Base-by-base conservation (phyloP, 2,797 vertebrate species). In the Hydrocynus forskahlii region DNA sequence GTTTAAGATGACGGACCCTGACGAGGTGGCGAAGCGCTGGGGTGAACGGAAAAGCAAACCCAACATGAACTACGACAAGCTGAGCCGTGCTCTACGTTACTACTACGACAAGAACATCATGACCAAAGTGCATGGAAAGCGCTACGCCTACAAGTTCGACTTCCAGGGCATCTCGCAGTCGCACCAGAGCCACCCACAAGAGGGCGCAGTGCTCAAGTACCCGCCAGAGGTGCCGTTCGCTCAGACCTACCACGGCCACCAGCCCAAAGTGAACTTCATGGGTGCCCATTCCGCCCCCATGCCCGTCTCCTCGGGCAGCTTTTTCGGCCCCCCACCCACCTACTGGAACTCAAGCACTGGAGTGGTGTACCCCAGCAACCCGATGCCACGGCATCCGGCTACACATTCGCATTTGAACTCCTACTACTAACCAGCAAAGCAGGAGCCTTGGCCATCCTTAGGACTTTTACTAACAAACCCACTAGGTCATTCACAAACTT, bases 61-160 rank as follows among this genome's bases (percentile, higher is more conserved):
- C 87, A 96, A 97, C 88, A 96, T 97, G 96, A 97, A 97, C 94
- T 97, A 97, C 7, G 96, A 97, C 85, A 97, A 97, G 86, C 94
- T 97, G 80, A 97, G 96, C 87, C 95, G 96, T 0, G 96, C 96
- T 0, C 92, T 97, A 60, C 96, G 96, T 85, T 97, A 97, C 91
- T 97, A 97, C 88, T 97, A 97, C 0, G 96, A 97, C 89, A 97
- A 97, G 88, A 97, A 96, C 90, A 97, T 97, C 93, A 97, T 97
- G 96, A 97, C 96, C 91, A 97, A 97, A 77, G 96, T 97, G 79
- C 96, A 97, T 0, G 96, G 96, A 80, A 97, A 97, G 88, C 94
- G 96, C 83, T 96, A 97, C 0, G 96, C 96, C 85, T 96, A 97
- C 92, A 97, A 97, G 85, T 97, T 97, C 21, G 96, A 97, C 91